phyloP scores from a whole-genome alignment of 2,113 vertebrate species.

The Peromyscus polionotus region DNA sequence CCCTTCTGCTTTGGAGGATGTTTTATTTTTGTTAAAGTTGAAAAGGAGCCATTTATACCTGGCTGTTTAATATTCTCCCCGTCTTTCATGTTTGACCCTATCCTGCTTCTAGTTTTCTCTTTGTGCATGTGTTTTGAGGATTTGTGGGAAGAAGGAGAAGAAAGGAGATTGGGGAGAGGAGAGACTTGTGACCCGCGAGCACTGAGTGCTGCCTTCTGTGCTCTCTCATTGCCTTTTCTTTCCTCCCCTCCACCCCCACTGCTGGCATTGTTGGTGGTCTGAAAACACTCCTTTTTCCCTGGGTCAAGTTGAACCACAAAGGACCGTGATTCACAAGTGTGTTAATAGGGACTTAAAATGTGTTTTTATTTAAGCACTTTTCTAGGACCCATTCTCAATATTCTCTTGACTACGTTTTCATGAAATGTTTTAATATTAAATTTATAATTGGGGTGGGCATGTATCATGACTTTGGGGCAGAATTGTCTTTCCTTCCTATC shows the following conservation, averaged over 20 bases:
- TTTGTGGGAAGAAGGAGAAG: conserved; percentile 21
- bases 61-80: conserved; percentile 72
- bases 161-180: neutral
- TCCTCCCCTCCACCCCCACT: neutral
- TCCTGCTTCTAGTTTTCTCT: conserved; percentile 61
- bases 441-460: neutral
- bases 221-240: conserved; percentile 16
- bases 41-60: conserved; percentile 65
- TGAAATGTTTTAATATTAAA: neutral
- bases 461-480: too few relatives aligned
- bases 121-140: neutral
- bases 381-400: conserved; percentile 12
- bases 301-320: conserved; percentile 37
- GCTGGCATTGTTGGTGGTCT: neutral
- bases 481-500: neutral
- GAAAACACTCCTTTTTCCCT: conserved; percentile 67
- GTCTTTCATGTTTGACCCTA: conserved; percentile 59
- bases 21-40: conserved; percentile 75
- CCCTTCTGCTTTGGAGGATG: conserved; percentile 51
- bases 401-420: conserved; percentile 27
- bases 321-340: conserved; percentile 53
- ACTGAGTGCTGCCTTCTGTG: neutral
- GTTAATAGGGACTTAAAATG: conserved; percentile 60
- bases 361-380: conserved; percentile 34
- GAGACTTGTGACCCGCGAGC: conserved; percentile 22